These are phyloP conservation scores for Arenicola marina DNA, from an alignment of 2,888 invertebrate genomes.

Conservation along the genomic window DNA sequence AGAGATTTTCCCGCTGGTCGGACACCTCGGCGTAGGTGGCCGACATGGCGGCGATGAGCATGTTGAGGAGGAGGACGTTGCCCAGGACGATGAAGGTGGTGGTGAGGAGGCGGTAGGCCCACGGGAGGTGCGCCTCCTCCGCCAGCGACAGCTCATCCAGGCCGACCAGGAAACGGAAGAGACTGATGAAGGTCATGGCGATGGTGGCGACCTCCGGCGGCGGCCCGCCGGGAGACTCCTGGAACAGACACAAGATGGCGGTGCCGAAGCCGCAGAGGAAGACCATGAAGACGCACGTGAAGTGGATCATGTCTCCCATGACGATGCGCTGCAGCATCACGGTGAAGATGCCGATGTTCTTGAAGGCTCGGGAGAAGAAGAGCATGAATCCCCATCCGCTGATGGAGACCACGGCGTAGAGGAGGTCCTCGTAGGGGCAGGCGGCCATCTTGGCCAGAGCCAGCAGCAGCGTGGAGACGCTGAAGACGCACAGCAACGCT, in stretches of 20 bases:
- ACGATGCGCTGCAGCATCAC: slow-evolving; percentile 7
- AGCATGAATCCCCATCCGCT: slow-evolving; percentile 4
- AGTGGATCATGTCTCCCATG: slow-evolving; percentile 3
- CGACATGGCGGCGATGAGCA: slow-evolving; percentile 7
- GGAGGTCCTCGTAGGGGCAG: neutral
- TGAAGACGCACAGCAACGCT: neutral
- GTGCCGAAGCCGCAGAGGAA: neutral
- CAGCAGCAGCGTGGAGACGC: neutral
- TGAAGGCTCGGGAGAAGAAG: slow-evolving; percentile 2
- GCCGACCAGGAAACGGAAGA: neutral
- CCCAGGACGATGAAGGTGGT: neutral
- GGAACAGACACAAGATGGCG: neutral
- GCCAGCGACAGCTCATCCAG: neutral
- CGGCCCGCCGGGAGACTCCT: neutral
- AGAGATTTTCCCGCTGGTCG: neutral
- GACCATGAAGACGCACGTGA: neutral
- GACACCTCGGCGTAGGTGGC: neutral
- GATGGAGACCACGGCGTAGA: neutral
- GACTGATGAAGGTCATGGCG: neutral
- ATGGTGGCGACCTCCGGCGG: neutral
- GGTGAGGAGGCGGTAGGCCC: neutral
- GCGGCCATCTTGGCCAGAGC: too few species aligned
- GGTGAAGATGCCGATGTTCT: slow-evolving; percentile 9
- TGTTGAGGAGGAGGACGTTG: slow-evolving; percentile 10
- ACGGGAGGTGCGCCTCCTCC: neutral